Base-by-base conservation (phyloP, 2,888 invertebrate species). In the Odontocolon sp. region DNA sequence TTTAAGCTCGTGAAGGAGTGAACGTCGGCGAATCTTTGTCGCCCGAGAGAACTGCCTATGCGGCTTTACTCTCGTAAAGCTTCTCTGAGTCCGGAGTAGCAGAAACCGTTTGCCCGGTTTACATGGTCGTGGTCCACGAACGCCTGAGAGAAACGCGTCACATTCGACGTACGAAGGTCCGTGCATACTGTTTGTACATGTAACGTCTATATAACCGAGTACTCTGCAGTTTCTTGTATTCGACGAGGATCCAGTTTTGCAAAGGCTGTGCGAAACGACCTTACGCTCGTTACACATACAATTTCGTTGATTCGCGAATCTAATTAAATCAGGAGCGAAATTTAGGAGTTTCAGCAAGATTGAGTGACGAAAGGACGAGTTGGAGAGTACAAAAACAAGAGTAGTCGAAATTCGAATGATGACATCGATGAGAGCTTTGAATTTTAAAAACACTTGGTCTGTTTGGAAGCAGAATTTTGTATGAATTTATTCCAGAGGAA, bases 41-140 rank as follows among this genome's bases (percentile, higher is more conserved):
- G 47, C 47, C 33, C 47, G 21, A 47, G 21, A 14, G 47, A 33
- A 31, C 33, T 21, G 63, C 47, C 26, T 23, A 21, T 31, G 47
- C 47, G 63, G 47, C 47, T 63, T 28, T 9, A 47, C 63, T 45
- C 33, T 63, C 63, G 63, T 63, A 63, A 63, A 63, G 47, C 33
- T 47, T 33, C 23, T 36, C n/a, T 23, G 63, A 11, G 33, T 23
- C 63, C 47, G 23, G 23, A 47, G 47, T 63, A 23, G 63, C 63
- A 63, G 63, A 47, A 63, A 63, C 45, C 47, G 33, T 63, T 63
- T 23, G 63, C 45, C 33, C 3, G 42, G 47, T 47, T 63, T 63
- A 63, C 63, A 33, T 63, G 63, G 26, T 36, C 61, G 45, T 21
- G 45, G n/a, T 47, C 33, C 47, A 63, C 63, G 11, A 33, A 63